Evolutionary conservation across 2,113 vertebrate genomes (phyloP).

Genomic region (Caretta caretta): DNA sequence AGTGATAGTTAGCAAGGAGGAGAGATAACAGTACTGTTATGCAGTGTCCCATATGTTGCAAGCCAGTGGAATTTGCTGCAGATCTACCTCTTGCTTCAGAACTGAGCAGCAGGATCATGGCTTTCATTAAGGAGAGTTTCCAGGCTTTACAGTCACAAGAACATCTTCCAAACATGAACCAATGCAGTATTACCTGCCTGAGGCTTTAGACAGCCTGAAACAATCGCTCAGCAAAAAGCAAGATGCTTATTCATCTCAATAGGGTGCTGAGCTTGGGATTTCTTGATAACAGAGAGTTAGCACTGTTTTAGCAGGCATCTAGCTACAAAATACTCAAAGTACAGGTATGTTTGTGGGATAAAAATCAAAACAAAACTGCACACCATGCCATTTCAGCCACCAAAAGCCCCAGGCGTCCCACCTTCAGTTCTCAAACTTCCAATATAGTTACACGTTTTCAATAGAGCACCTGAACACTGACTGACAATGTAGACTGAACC

Average conservation of each 20-base stretch:
- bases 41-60: not conserved
- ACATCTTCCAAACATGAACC: not conserved
- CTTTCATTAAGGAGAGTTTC: not conserved
- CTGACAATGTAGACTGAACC: not conserved
- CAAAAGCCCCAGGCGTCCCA: constrained; percentile 59
- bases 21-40: rapidly evolving
- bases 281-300: constrained; percentile 59
- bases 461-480: not conserved
- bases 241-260: constrained; percentile 50
- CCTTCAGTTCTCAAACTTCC: constrained; percentile 36
- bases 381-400: not conserved
- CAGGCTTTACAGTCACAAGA: not conserved
- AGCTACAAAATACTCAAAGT: not conserved
- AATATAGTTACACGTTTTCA: constrained; percentile 48
- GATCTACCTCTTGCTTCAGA: rapidly evolving
- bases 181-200: constrained; percentile 7
- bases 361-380: not conserved
- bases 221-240: constrained; percentile 48
- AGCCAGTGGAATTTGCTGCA: not conserved
- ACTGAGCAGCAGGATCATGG: not conserved
- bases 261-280: constrained; percentile 64
- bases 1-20: not conserved
- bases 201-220: constrained; percentile 62
- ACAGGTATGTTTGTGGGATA: constrained; percentile 18
- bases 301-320: not conserved